Evolutionary conservation across 2,888 invertebrate genomes (phyloP).

Genomic region (Pegoplata infirma): DNA sequence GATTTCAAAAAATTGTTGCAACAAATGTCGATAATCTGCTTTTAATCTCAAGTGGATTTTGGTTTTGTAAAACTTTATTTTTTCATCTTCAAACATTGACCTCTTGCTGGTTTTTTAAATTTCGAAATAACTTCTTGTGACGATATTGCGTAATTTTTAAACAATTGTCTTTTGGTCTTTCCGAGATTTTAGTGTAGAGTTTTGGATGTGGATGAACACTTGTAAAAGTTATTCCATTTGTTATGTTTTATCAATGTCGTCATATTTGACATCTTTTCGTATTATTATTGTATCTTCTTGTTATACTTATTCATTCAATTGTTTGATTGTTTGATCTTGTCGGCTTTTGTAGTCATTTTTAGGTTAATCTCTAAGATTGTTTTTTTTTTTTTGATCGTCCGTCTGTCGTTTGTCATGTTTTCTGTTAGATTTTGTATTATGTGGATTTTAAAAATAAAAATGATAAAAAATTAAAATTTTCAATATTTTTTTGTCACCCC

Average conservation of each 20-base stretch:
- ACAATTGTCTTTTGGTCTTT: background rate
- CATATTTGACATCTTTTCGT: constrained; percentile 54
- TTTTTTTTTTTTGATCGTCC: background rate
- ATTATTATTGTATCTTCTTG: constrained; percentile 22
- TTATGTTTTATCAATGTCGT: constrained; percentile 49
- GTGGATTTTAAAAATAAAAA: background rate
- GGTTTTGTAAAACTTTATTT: constrained; percentile 28
- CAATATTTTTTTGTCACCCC: constrained; percentile 24
- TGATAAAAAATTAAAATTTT: no score
- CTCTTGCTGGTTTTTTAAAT: constrained; percentile 25
- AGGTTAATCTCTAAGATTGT: background rate
- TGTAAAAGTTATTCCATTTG: constrained; percentile 42
- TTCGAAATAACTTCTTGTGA: no score
- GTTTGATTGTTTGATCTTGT: constrained; percentile 51
- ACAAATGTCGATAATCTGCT: constrained; percentile 49
- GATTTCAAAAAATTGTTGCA: constrained; percentile 29
- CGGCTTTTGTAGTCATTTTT: constrained; percentile 32
- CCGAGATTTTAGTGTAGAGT: background rate
- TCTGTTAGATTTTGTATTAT: background rate
- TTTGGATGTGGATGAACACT: constrained; percentile 16
- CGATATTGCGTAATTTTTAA: constrained; percentile 34
- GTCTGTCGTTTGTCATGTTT: constrained; percentile 25
- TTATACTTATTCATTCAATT: constrained; percentile 51
- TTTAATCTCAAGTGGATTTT: constrained; percentile 47
- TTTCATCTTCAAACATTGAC: constrained; percentile 20